Conservation (phyloP, 2,113 vertebrate genomes). For the Peucedramus taeniatus region DNA sequence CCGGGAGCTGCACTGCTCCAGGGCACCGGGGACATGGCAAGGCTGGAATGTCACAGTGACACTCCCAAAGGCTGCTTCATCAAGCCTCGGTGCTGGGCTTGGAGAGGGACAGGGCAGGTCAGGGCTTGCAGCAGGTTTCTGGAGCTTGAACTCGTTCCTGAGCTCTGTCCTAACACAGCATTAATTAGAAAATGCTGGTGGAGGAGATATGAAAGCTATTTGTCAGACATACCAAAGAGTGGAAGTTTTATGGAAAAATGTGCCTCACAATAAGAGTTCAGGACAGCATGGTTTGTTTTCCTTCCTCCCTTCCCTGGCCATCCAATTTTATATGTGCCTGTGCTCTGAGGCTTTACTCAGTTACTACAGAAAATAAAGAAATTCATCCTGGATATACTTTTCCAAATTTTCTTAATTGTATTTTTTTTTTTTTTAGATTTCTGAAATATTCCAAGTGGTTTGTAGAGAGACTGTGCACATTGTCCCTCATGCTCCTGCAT, state of each 20-base stretch:
- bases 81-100: background rate
- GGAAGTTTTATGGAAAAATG: background rate
- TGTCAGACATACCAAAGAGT: background rate
- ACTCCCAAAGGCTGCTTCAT: background rate
- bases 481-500: background rate
- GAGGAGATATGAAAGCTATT: background rate
- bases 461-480: background rate
- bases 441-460: background rate
- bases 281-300: background rate
- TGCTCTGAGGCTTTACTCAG: background rate
- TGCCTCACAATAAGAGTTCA: background rate
- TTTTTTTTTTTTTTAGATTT: background rate
- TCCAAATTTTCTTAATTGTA: background rate
- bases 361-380: background rate
- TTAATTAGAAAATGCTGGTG: background rate
- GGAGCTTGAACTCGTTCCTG: background rate
- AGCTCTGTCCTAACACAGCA: background rate
- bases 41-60: background rate
- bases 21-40: background rate
- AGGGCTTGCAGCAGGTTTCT: background rate
- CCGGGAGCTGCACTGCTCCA: background rate
- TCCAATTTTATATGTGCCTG: background rate
- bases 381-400: background rate
- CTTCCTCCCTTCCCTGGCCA: background rate
- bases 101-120: background rate